Evolutionary conservation across 2,888 invertebrate species (phyloP), one percentile per base, ranked within the genome.

Genomic region (Leptinotarsa tumamoca): DNA sequence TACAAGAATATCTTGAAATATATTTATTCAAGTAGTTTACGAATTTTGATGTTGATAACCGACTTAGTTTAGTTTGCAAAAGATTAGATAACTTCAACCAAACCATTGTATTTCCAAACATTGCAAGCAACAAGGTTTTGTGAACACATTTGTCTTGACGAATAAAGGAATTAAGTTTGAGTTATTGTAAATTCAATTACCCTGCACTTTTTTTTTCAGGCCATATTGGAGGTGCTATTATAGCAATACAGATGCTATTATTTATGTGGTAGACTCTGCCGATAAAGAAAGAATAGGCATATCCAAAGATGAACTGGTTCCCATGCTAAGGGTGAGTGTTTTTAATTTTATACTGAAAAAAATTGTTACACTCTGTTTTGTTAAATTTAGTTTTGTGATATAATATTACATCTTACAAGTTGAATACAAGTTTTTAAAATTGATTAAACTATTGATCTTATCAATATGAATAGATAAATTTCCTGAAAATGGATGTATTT

Each of bases 171-270:
- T 27, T 27, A 5, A 4, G 4, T 27, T 5, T 27, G 33, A 33
- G 33, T 33, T 33, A 33, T 7, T 33, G 33, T 33, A 7, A 33
- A 33, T 33, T 33, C 7, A 33, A 33, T 33, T 33, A 7, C 33
- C 7, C 33, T 33, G 33, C 33, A 33, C 27, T 49, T 43, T 49
- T 17, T 63, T 71, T 91, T 92, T 75, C 89, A 97, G 98, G 90
- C 99, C 99, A 0, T 99, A 99, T 89, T 99, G 99, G 99, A 92
- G 99, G 89, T 99, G 99, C 92, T 99, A 99, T 89, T 99, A 98
- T 89, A 98, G 98, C 83, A 99, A 99, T 90, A 99, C 99, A 87
- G 99, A 99, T 91, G 99, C 99, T 86, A 98, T 99, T 85, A 99
- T 99, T 86, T 99, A 99, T 90, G 99, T 99, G 72, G 98, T 99